Base-by-base conservation (phyloP, 2,888 invertebrate species). In the Lomographa bimaculata region DNA sequence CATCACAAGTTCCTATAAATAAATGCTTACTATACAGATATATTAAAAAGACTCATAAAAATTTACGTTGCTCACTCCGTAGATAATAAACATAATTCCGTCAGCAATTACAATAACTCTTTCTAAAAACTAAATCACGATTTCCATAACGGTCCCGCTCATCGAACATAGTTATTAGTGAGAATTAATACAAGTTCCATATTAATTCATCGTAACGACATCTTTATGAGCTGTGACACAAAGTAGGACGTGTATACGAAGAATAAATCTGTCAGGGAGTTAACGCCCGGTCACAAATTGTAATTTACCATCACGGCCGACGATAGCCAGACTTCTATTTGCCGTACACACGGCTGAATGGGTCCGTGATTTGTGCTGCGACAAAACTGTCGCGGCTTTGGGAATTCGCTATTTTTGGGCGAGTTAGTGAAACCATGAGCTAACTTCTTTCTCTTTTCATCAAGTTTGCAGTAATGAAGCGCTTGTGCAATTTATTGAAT, bases 211-310 rank as follows among this genome's bases (percentile, higher is more conserved):
- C 57, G 65, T 73, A 79, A 79, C 60, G 85, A 85, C 80, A 74
- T 82, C 67, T 84, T 85, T 85, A 84, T 79, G 84, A 79, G 77
- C 66, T 79, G 82, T 70, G 81, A 83, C 75, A 81, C 72, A 78
- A 77, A 82, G 72, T 76, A 76, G 81, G 78, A 79, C 77, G 77
- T 75, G 80, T 71, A 71, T 76, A 64, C 64, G 71, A 68, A 67
- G 70, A 70, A 83, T 85, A 85, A 85, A 85, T 84, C 83, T 84
- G 81, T 85, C 84, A 70, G 40, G 61, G 49, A 39, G 76, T 75
- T 73, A 76, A 79, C 80, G 73, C 76, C 70, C 69, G 75, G 72
- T 75, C 80, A 80, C 82, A 83, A 80, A 82, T 83, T 75, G 79
- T 82, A 78, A 83, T 82, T 77, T 81, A 79, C 64, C 60, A 76